phyloP scores from a whole-genome alignment of 1,140 invertebrate species.

The Fopius arisanus region DNA sequence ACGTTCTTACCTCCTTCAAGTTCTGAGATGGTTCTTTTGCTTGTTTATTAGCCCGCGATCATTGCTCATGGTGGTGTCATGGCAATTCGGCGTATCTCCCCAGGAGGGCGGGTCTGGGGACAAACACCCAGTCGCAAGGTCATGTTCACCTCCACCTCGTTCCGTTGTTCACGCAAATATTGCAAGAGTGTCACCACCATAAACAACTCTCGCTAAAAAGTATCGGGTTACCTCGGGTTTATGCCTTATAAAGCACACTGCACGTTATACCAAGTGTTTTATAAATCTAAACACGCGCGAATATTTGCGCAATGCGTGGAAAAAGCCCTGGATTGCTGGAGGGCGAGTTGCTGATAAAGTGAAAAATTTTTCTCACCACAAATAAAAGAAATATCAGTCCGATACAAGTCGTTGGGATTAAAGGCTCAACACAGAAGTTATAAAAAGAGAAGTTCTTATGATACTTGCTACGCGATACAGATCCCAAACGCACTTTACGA shows the following conservation, averaged over 20 bases:
- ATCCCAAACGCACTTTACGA: conserved; percentile 41
- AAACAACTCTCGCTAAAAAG: conserved; percentile 58
- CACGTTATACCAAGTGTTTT: background rate
- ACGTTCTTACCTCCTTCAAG: no score
- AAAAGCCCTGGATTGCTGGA: background rate
- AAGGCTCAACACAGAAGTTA: background rate
- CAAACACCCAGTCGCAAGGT: conserved; percentile 38
- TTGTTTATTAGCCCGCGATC: conserved; percentile 41
- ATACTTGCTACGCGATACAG: conserved; percentile 33
- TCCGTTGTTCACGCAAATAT: conserved; percentile 3
- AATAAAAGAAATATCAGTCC: background rate
- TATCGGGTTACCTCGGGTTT: conserved; percentile 55
- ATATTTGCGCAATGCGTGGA: conserved; percentile 1
- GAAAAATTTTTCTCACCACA: background rate
- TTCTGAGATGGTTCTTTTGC: no score
- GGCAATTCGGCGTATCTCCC: conserved; percentile 53
- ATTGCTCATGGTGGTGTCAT: conserved; percentile 43
- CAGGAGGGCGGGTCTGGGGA: conserved; percentile 45
- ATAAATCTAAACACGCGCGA: conserved; percentile 13
- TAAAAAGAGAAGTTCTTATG: conserved; percentile 14
- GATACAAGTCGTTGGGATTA: background rate
- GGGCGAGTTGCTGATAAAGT: background rate
- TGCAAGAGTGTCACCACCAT: conserved; percentile 58
- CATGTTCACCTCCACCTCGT: conserved; percentile 25
- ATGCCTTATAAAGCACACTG: conserved; percentile 17